Conservation (phyloP, 2,113 vertebrate species). For the Phalacrocorax carbo region DNA sequence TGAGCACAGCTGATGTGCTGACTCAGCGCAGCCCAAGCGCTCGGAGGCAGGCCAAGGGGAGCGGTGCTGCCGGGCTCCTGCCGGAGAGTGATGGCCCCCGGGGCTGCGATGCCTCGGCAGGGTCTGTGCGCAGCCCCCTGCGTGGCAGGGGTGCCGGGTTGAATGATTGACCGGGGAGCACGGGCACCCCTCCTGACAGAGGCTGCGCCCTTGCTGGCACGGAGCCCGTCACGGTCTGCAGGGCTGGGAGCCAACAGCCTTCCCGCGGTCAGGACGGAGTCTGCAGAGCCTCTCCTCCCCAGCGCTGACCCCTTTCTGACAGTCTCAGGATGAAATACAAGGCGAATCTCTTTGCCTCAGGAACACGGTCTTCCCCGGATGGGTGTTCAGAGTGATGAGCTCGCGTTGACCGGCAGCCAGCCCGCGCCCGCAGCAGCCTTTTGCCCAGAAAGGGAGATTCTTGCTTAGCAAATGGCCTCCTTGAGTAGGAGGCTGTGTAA, state of each 20-base stretch:
- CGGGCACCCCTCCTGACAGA: background rate
- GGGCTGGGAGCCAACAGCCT: background rate
- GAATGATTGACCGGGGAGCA: background rate
- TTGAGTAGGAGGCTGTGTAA: background rate
- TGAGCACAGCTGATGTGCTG: background rate
- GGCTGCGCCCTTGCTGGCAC: background rate
- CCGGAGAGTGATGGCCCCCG: accelerated
- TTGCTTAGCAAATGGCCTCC: background rate
- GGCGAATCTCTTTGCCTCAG: background rate
- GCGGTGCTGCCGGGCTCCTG: accelerated
- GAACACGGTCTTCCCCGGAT: background rate
- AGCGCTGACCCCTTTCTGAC: background rate
- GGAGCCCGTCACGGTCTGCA: background rate
- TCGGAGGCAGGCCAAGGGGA: background rate
- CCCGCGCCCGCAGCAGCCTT: background rate
- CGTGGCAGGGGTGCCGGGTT: background rate
- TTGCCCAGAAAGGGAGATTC: background rate
- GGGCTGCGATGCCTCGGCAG: accelerated
- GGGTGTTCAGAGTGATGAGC: no score
- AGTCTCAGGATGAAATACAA: background rate
- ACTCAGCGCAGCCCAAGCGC: accelerated
- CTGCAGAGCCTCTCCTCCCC: background rate
- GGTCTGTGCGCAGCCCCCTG: background rate
- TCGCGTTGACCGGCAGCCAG: background rate
- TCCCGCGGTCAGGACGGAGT: background rate